A percentile compares a stretch with the other conserved stretches of the same genome.
These are phyloP conservation scores for Argyra leucocephala DNA, from an alignment of 2,888 invertebrate species.

Conservation along the genomic window DNA sequence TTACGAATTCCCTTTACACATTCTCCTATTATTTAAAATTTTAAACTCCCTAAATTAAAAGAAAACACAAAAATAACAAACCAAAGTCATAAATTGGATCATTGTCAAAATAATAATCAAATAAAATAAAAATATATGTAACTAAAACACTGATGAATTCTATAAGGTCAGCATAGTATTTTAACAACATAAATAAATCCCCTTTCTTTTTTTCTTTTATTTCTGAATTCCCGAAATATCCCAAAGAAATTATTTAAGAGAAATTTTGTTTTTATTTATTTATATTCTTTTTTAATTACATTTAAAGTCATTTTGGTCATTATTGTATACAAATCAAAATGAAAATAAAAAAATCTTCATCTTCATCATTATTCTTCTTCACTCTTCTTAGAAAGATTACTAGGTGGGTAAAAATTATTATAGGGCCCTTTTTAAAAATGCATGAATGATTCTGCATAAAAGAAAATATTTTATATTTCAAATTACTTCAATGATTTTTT, in stretches of 20 bases:
- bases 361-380: no score
- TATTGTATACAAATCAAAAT: neutral
- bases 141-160: neutral
- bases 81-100: neutral
- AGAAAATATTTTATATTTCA: no score
- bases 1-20: no score
- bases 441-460: no score
- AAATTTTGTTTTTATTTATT: no score
- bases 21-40: neutral
- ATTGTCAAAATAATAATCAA: neutral
- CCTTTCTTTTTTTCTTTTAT: neutral
- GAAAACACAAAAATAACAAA: neutral
- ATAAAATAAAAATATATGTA: neutral
- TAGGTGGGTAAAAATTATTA: no score
- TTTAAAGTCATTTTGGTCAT: neutral
- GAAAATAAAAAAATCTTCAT: no score
- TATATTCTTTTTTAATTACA: neutral
- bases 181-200: neutral
- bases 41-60: neutral
- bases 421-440: no score
- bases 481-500: no score
- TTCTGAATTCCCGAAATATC: neutral
- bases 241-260: neutral
- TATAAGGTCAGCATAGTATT: neutral
- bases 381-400: no score